Conservation (phyloP, 2,113 vertebrate species). For the Suricata suricatta region DNA sequence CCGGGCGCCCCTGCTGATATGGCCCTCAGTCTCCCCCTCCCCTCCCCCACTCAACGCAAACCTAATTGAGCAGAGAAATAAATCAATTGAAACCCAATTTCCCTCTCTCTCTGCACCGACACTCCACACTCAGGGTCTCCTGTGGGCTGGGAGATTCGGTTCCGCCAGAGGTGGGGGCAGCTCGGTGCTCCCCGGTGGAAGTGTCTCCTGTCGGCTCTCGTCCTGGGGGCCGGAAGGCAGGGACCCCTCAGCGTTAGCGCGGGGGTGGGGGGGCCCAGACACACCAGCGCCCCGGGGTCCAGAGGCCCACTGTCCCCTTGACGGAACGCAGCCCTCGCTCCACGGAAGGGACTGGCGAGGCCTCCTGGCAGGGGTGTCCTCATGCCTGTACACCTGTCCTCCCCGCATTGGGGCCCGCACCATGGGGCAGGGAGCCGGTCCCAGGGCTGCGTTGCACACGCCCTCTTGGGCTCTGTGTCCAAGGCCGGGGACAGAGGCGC, state of each 20-base stretch:
- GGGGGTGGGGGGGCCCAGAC: neutral
- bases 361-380: rapidly evolving
- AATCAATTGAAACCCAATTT: constrained; percentile 88
- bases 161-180: neutral
- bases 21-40: constrained; percentile 30
- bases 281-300: neutral
- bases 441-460: too few species aligned
- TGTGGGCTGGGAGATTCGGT: neutral
- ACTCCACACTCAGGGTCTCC: constrained; percentile 70
- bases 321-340: neutral
- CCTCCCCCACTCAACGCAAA: constrained; percentile 84
- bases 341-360: rapidly evolving
- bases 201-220: neutral
- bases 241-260: neutral
- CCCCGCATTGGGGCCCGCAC: rapidly evolving
- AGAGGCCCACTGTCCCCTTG: rapidly evolving
- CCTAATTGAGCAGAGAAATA: constrained; percentile 86
- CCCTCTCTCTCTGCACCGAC: constrained; percentile 74
- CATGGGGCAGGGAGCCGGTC: rapidly evolving
- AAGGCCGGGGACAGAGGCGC: rapidly evolving
- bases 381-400: rapidly evolving
- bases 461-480: rapidly evolving
- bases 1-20: neutral
- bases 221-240: neutral
- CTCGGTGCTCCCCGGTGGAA: neutral